Base-by-base conservation (phyloP, 2,888 invertebrate species). In the Xanthia togata region DNA sequence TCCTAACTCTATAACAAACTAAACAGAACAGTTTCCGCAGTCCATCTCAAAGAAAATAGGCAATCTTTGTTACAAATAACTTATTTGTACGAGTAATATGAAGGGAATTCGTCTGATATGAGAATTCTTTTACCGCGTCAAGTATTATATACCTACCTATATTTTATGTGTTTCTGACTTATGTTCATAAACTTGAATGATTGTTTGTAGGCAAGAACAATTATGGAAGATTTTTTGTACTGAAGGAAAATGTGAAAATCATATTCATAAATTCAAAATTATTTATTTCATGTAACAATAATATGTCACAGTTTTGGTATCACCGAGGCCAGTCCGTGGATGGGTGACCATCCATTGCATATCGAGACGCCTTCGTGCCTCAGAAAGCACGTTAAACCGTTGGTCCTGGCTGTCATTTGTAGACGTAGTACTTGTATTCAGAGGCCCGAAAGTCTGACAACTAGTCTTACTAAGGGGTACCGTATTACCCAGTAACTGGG, bases 1-100 rank as follows among this genome's bases (percentile, higher is more conserved):
- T 62, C 35, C 26, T 53, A 69, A 81, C n/a, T 65, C 57, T 8
- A 70, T 60, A n/a, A 38, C 35, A 62, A n/a, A 47, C 71, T 47
- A 50, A 17, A 65, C 20, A 55, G 20, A 44, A 47, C n/a, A 62
- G 35, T 70, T 73, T 57, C n/a, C 35, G 20, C 73, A 38, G 35
- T 53, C 59, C 59, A 62, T 74, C 73, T 59, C 44, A 68, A 75
- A 78, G 79, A 70, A 81, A 87, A 87, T 82, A 83, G 78, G 78
- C 85, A 85, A 87, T 87, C 80, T 82, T 69, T 64, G 70, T 81
- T 23, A 81, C 78, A 79, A 85, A 85, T 80, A 75, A 86, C 64
- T 69, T 68, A 70, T 74, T 74, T 77, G 59, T 70, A 4, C 17
- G 41, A 55, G 64, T 59, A 64, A 78, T 68, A 44, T 68, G 57